Base-by-base conservation (phyloP, 2,888 invertebrate genomes). In the Subacronicta megacephala region DNA sequence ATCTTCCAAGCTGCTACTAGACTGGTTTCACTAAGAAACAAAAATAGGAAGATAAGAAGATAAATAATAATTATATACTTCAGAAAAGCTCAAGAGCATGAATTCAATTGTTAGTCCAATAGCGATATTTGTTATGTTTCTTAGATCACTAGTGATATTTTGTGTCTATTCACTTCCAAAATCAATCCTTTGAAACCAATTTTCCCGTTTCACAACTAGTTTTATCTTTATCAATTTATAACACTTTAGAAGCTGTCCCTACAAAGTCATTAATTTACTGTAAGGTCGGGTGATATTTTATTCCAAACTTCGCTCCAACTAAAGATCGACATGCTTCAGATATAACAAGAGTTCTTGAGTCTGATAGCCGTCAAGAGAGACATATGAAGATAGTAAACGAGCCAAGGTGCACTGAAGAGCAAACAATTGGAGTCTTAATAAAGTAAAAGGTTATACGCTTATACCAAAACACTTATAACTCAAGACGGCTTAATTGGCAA, bases 261-360 rank as follows among this genome's bases (percentile, higher is more conserved):
- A 47, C 18, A 38, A 51, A 55, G 26, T 29, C 72, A 64, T 71
- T 71, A 43, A 56, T 71, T 58, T 54, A 65, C 42, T 54, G 56
- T 65, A 61, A 44, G 33, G 31, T 65, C 7, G 33, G 13, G 49
- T 41, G 33, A 49, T 58, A 35, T 61, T 69, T 74, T 53, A 61
- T 43, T 57, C 41, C 20, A 36, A 54, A 46, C 41, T 47, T 44
- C 6, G 10, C 13, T 47, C 59, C 29, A 29, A 31, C 13, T 50
- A 15, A 37, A 44, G 44, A 58, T 47, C 38, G 18, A n/a, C 18
- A 72, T 10, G 42, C 33, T 51, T 47, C 20, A 44, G 31, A 47
- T 35, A 58, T 58, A 66, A 47, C 44, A 61, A 61, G 17, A 23
- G 36, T 23, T 49, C 36, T 41, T 37, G n/a, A 47, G 47, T 44